These are phyloP conservation scores for Drosophila ustulata DNA, from an alignment of 2,888 invertebrate genomes.

Conservation along the genomic window DNA sequence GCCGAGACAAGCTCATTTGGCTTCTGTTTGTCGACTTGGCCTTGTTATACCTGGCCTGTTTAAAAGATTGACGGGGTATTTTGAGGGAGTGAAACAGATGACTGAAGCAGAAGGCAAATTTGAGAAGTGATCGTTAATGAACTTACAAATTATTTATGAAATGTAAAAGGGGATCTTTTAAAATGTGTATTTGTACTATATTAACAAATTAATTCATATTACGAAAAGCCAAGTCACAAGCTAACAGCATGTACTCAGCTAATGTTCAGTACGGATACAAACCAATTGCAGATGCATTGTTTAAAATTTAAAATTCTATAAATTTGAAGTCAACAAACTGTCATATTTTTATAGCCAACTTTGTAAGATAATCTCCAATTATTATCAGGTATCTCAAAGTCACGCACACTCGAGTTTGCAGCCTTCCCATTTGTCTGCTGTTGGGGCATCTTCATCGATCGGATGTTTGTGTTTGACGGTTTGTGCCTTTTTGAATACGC, in stretches of 20 bases:
- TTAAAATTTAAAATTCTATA: too few species aligned
- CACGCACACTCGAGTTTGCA: not conserved
- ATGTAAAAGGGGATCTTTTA: too few species aligned
- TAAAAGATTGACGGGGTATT: not conserved
- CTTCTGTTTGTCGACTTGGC: constrained; percentile 67
- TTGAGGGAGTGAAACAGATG: not conserved
- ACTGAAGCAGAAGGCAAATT: too few species aligned
- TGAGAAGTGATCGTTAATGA: too few species aligned
- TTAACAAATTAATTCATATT: too few species aligned
- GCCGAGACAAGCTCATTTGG: constrained; percentile 75
- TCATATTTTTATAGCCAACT: not conserved
- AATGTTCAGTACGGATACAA: too few species aligned
- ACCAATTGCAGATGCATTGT: too few species aligned
- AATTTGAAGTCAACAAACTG: too few species aligned
- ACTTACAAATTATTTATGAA: too few species aligned
- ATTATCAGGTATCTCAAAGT: not conserved
- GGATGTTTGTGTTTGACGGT: constrained; percentile 75
- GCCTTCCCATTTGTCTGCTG: not conserved
- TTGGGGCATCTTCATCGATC: constrained; percentile 42
- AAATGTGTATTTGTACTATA: too few species aligned
- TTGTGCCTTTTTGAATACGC: constrained; percentile 63
- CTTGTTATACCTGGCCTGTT: not conserved
- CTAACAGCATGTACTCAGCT: too few species aligned
- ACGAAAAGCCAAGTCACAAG: too few species aligned
- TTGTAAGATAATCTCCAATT: not conserved